Evolutionary conservation across 2,888 invertebrate species (phyloP), one percentile per base, ranked within the genome.

Genomic region (Argyra leucocephala): DNA sequence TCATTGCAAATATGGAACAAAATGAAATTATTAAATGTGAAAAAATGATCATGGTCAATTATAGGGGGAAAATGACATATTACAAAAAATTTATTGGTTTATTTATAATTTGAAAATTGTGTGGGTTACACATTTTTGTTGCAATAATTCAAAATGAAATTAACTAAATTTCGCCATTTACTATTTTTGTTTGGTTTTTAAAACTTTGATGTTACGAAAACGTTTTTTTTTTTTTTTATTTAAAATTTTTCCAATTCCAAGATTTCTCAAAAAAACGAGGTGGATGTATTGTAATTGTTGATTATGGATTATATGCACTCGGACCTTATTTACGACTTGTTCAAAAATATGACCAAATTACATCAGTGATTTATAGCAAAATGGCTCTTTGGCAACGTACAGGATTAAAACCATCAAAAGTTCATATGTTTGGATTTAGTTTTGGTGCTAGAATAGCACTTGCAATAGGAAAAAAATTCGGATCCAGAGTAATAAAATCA

Each of bases 391-490:
- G 78, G 4, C 68, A 74, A n/a, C 64, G 66, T n/a, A 69, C 73
- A 62, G 78, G 78, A 3, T 71, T 79, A 3, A 69, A 75, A 64
- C 72, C 75, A 3, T 70, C 67, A 6, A 71, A 71, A 10, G 74
- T 73, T 0, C 78, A 73, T 63, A 73, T 79, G 70, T 79, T 78
- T 70, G 79, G 79, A n/a, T 79, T 79, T 61, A 78, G 78, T 65
- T 76, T 75, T 66, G 79, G 79, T 18, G 79, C 77, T 0, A 78
- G 77, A 68, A 62, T 79, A 26, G 78, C 76, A 0, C 74, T 75
- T 0, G 72, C 74, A 22, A 73, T 78, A 3, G 79, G 78, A 1
- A 72, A 72, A 4, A 66, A 68, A 1, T 66, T 78, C 31, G 73
- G 73, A 6, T 70, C 73, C 1, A 64, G 66, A 3, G 67, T 70